Evolutionary conservation across 2,113 vertebrate genomes (phyloP).

Genomic region (Calypte anna): DNA sequence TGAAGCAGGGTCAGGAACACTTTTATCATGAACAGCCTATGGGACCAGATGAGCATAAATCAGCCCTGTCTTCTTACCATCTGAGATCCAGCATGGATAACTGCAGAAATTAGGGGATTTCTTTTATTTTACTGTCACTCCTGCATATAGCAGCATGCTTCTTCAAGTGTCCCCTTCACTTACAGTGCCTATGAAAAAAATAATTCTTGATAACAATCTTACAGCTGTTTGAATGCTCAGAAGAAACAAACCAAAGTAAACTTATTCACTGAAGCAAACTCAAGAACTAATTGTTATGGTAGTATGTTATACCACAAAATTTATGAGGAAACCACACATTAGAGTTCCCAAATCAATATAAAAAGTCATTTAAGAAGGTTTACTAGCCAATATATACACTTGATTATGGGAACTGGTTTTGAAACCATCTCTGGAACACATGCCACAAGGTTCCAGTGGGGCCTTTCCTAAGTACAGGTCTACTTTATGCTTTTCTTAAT

Average conservation of each 20-base stretch:
- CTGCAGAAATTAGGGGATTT: neutral
- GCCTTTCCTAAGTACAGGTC: neutral
- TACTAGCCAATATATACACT: neutral
- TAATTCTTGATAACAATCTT: neutral
- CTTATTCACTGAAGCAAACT: neutral
- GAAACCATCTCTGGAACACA: neutral
- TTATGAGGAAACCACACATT: neutral
- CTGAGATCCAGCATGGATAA: neutral
- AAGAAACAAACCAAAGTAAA: neutral
- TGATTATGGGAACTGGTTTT: conserved; percentile 1
- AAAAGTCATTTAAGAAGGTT: neutral
- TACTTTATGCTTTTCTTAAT: neutral
- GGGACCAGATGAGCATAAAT: neutral
- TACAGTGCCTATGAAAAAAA: neutral
- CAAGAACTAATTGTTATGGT: neutral
- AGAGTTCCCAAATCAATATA: conserved; percentile 12
- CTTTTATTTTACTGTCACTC: neutral
- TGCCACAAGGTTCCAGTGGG: neutral
- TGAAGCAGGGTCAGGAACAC: neutral
- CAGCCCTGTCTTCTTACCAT: neutral
- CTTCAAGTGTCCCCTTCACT: neutral
- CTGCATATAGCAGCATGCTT: neutral
- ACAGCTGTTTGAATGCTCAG: neutral
- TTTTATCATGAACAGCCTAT: neutral
- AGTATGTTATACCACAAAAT: neutral